Base-by-base conservation (phyloP, 64 coral and sea anemone genomes). In the Stylophora pistillata region DNA sequence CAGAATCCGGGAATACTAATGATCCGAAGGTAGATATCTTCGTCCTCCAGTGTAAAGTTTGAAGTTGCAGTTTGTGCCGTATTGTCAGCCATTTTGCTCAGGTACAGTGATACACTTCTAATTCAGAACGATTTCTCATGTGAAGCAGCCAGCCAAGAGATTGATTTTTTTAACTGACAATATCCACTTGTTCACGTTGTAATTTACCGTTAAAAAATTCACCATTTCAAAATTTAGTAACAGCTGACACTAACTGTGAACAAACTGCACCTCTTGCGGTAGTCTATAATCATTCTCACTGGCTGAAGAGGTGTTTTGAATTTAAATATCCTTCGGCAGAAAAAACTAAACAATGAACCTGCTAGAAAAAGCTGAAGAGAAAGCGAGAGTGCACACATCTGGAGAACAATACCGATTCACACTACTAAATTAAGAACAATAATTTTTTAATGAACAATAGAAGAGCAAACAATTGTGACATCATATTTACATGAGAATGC, bases 251-350 rank as follows among this genome's bases (percentile, higher is more conserved):
- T 56, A 13, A 14, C 55, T 56, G 75, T 78, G 75, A 3, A 47
- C 64, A 68, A 78, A n/a, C 10, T 78, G 75, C n/a, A 78, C 56
- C 34, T 78, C 13, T 27, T 78, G 56, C 28, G 29, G 11, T 78
- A 56, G 21, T 13, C 53, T 17, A 6, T 3, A 56, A 11, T 15
- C 13, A 11, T 15, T 56, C 34, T 56, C 37, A 78, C 56, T 78
- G 75, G 75, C 27, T 28, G n/a, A 57, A 78, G 11, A 28, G 15
- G 27, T 14, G 28, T 21, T 78, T 56, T 56, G 10, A 56, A 78
- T 56, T 15, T 23, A 56, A 52, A 56, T 25, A 17, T 15, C 23
- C 53, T 16, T 47, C 37, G 37, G 27, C 55, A 15, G 53, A 56
- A 21, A 78, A 53, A 10, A 13, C 28, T 2, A 26, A 28, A n/a